Evolutionary conservation across 2,113 vertebrate genomes (phyloP).

Genomic region (Plestiodon gilberti): DNA sequence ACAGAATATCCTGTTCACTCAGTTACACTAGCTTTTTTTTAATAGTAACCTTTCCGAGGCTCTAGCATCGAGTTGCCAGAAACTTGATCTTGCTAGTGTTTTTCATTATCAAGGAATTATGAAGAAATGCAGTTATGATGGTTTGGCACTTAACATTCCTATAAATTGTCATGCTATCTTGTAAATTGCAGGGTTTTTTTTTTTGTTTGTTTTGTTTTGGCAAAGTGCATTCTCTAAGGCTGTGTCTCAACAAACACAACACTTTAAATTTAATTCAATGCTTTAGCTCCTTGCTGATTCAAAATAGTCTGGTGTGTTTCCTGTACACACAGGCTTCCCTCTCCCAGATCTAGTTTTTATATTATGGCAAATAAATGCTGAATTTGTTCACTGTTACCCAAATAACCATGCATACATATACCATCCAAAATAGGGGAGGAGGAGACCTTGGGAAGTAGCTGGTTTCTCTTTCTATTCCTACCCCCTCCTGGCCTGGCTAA

Average conservation of each 20-base stretch:
- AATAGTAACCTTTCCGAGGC: neutral
- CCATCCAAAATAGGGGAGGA: neutral
- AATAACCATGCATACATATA: no score
- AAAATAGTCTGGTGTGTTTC: neutral
- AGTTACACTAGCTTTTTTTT: neutral
- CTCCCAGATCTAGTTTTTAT: neutral
- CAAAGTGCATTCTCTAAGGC: neutral
- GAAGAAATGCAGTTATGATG: no score
- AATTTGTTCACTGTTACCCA: neutral
- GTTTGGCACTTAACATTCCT: neutral
- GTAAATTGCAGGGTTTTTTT: neutral
- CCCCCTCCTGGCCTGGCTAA: no score
- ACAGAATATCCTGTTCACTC: neutral
- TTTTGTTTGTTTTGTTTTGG: neutral
- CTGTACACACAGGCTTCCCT: neutral
- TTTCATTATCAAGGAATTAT: neutral
- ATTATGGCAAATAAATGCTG: neutral
- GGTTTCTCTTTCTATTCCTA: neutral
- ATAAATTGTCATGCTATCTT: neutral
- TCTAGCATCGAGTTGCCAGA: neutral
- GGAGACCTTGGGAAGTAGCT: neutral
- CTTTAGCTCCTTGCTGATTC: neutral
- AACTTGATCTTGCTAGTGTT: neutral
- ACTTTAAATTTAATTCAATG: neutral
- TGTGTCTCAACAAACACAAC: neutral